phyloP scores from a whole-genome alignment of 2,113 vertebrate genomes.

The Cygnus buccinator region DNA sequence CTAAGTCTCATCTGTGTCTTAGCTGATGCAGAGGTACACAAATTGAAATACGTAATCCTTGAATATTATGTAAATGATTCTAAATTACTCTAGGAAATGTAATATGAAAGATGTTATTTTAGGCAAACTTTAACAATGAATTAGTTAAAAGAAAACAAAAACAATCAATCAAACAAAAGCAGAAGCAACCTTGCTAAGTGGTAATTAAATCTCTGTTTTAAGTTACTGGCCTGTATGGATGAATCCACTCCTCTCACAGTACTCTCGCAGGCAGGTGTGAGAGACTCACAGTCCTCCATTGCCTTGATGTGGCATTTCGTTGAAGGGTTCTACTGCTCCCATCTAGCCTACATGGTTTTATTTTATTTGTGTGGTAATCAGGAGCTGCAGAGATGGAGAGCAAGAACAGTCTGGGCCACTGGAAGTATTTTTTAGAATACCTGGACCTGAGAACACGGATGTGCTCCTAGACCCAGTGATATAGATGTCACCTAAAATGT shows the following conservation, averaged over 20 bases:
- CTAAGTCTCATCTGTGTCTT: background rate
- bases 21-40: background rate
- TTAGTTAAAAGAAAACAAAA: background rate
- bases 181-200: background rate
- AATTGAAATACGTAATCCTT: background rate
- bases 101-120: background rate
- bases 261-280: accelerated
- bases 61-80: background rate
- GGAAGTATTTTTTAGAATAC: background rate
- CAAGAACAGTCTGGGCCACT: background rate
- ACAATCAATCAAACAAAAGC: background rate
- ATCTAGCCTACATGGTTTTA: background rate
- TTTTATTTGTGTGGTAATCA: background rate
- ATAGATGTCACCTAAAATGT: background rate
- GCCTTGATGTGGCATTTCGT: background rate
- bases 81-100: background rate
- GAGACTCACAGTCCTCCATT: background rate
- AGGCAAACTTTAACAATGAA: background rate
- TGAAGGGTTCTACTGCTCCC: background rate
- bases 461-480: background rate
- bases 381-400: background rate
- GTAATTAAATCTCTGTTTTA: background rate
- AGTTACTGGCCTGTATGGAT: accelerated
- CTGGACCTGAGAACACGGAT: background rate
- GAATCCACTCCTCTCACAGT: background rate